Base-by-base conservation (phyloP, 2,113 vertebrate genomes). In the Malurus alboscapulatus region DNA sequence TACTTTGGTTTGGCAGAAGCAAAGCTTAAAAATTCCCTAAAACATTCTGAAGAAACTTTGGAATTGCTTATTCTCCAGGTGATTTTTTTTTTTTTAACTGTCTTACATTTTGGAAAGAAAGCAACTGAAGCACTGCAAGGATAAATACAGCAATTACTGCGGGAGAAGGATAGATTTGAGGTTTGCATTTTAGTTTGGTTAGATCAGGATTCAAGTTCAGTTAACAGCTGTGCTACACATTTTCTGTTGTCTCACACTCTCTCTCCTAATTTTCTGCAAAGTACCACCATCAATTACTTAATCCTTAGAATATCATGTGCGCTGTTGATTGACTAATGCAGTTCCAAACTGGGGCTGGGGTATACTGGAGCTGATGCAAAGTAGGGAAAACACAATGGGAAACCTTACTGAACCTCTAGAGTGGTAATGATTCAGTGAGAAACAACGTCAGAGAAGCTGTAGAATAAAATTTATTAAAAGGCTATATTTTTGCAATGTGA, bases 141-240 rank as follows among this genome's bases (percentile, higher is more conserved):
- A 77, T 88, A 92, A 90, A 86, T 71, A 80, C 38, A 77, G 47
- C 34, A 38, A 21, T 90, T 67, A 30, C 21, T 18, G 9, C 0
- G 16, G 47, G 47, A 91, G 45, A 53, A 85, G 32, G 67, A 24
- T 26, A 47, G 77, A 73, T 58, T 55, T 89, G 74, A 93, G 71
- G 66, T 66, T 91, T 92, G 71, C 55, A 20, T 87, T 44, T 84
- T 93, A 90, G 73, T 57, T 94, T 58, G 81, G 27, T 82, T 66
- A 80, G 78, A 62, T 85, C 54, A 91, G 84, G 63, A 72, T 65
- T 96, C 45, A 65, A 47, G 69, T 91, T 94, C 20, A 26, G 19
- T 94, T 92, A 68, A 73, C 93, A 96, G 84, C 87, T 95, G 89
- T 74, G 32, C 63, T 87, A 66, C 84, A 79, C 73, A 83, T 89